Evolutionary conservation across 2,888 invertebrate genomes (phyloP), one percentile per base, ranked within the genome.

Genomic region (Myathropa florea): DNA sequence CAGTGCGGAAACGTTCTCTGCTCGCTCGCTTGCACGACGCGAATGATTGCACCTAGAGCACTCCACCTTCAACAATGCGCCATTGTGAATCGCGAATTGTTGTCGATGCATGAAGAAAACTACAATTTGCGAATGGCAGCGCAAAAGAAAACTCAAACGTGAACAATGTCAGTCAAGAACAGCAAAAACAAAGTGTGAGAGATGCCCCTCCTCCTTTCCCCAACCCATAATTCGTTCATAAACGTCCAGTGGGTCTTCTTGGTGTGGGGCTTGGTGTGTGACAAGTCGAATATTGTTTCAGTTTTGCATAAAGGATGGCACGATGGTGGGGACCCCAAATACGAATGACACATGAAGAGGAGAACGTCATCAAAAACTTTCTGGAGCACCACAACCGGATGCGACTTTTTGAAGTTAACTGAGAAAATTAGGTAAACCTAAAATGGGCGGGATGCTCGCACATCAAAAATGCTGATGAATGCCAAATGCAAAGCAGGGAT

Each of bases 1-100:
- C 64, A 46, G 68, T 36, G 61, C 72, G 70, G 55, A 71, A 80
- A 57, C 55, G 83, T 64, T 84, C 84, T 64, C 76, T 71, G 71
- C 72, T 82, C 89, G 88, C 85, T 86, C 89, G 83, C 89, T 88
- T 88, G 88, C 88, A 78, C 88, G 88, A 89, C 88, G 88, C 89
- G 89, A 90, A 89, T 90, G 90, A 90, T 87, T 89, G 89, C 84
- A 88, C 89, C 89, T 88, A 85, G 72, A 88, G 81, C 82, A 65
- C 59, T 75, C 88, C 89, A 89, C 88, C 90, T 88, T 89, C 76
- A 87, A 89, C 89, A 88, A 89, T 88, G 89, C 88, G 64, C 77
- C 61, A 83, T 71, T 83, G 61, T 75, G 75, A 55, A 70, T 46
- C 39, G n/a, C 68, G 64, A 85, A 79, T 83, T 77, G 68, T 78